These are phyloP conservation scores for Brachymystax lenok DNA, from an alignment of 2,797 vertebrate species.

Conservation along the genomic window DNA sequence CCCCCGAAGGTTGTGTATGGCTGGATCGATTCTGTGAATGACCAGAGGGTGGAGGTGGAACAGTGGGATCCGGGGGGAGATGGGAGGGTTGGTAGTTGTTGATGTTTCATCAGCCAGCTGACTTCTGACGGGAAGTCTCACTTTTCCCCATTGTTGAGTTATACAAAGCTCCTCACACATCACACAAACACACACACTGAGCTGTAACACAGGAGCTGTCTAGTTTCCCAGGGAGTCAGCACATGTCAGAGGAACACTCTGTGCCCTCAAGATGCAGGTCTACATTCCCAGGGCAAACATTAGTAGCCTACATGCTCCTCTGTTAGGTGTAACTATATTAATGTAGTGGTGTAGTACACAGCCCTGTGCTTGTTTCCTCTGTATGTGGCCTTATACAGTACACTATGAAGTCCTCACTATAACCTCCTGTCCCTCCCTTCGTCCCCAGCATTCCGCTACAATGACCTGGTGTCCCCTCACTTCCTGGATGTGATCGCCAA, in stretches of 20 bases:
- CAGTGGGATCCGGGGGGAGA: not conserved
- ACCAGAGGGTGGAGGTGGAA: not conserved
- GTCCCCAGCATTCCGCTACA: constrained; percentile 91
- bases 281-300: constrained; percentile 12
- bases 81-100: not conserved
- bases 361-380: not conserved
- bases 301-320: not conserved
- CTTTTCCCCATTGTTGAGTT: constrained; percentile 14
- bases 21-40: constrained; percentile 4
- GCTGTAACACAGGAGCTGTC: constrained; percentile 15
- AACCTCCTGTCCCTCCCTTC: not conserved
- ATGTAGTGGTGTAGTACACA: not conserved
- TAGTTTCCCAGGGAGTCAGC: constrained; percentile 35
- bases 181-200: not conserved
- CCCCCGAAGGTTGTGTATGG: constrained; percentile 9
- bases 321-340: not conserved
- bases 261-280: constrained; percentile 20
- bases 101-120: constrained; percentile 3
- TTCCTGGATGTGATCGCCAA: constrained; percentile 96
- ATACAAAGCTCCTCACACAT: not conserved
- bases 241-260: constrained; percentile 33
- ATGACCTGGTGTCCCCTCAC: constrained; percentile 94
- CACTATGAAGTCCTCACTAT: not conserved
- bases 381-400: no score
- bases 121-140: constrained; percentile 32